Conservation (phyloP, 2,888 invertebrate genomes). For the Rhamnusium bicolor region DNA sequence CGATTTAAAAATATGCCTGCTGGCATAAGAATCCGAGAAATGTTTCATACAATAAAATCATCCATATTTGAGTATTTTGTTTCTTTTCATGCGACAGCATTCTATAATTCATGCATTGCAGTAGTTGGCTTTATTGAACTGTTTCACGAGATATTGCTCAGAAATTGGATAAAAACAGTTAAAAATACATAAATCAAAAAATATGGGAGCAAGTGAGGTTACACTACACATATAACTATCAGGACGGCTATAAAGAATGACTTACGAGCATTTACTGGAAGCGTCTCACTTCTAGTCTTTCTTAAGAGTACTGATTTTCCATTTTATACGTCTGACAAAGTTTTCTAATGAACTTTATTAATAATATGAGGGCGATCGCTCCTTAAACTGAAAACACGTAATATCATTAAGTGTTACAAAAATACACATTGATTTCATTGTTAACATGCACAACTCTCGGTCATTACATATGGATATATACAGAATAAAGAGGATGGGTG, state of each 20-base stretch:
- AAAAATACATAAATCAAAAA: conserved; percentile 54
- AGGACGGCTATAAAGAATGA: conserved; percentile 53
- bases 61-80: not conserved
- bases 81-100: not conserved
- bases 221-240: conserved; percentile 50
- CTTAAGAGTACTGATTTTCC: conserved; percentile 39
- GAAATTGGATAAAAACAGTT: conserved; percentile 46
- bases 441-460: too few species aligned
- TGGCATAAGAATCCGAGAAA: not conserved
- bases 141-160: conserved; percentile 44
- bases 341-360: conserved; percentile 42
- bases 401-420: not conserved
- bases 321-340: conserved; percentile 34
- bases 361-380: conserved; percentile 13
- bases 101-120: conserved; percentile 37
- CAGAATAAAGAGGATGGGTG: too few species aligned
- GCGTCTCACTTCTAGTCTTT: conserved; percentile 46
- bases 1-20: not conserved
- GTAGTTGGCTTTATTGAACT: conserved; percentile 39
- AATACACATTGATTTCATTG: too few species aligned
- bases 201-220: conserved; percentile 39
- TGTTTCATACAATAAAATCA: not conserved
- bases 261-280: conserved; percentile 53
- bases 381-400: not conserved
- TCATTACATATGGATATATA: too few species aligned